Percentiles rank a stretch among this genome's conserved stretches.
These are phyloP conservation scores for Agonopterix alstromeriana DNA, from an alignment of 2,888 invertebrate species.

Conservation along the genomic window DNA sequence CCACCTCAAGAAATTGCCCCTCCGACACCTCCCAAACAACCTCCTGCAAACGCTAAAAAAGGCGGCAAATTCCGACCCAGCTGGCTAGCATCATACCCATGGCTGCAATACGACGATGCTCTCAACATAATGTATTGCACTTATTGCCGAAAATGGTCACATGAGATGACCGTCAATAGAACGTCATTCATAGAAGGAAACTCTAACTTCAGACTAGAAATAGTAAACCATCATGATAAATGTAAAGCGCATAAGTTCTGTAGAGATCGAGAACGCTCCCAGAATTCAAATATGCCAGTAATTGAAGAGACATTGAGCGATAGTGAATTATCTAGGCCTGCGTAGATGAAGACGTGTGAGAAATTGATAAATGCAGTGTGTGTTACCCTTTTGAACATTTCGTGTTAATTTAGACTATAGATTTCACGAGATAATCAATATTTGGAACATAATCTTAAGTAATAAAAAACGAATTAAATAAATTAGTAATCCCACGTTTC, in stretches of 20 bases:
- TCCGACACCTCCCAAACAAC: conserved; percentile 16
- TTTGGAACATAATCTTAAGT: too few species aligned
- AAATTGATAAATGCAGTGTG: too few species aligned
- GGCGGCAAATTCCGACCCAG: conserved; percentile 80
- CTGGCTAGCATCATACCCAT: conserved; percentile 83
- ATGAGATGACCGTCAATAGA: conserved; percentile 80
- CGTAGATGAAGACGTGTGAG: too few species aligned
- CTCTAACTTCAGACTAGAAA: conserved; percentile 85
- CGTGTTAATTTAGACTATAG: too few species aligned
- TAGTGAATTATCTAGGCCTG: neutral
- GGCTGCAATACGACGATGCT: conserved; percentile 81
- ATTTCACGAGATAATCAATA: too few species aligned
- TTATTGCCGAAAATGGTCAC: conserved; percentile 82
- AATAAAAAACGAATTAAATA: too few species aligned
- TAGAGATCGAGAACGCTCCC: conserved; percentile 57
- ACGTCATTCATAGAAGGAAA: conserved; percentile 89
- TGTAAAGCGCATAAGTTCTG: conserved; percentile 86
- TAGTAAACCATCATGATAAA: conserved; percentile 87
- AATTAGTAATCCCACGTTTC: too few species aligned
- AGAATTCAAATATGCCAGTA: conserved; percentile 8
- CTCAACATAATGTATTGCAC: conserved; percentile 82
- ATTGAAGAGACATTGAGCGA: neutral
- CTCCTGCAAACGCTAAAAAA: conserved; percentile 53
- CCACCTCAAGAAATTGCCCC: conserved; percentile 45
- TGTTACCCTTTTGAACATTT: too few species aligned